Conservation (phyloP, 2,113 vertebrate genomes). For the Bufo bufo region DNA sequence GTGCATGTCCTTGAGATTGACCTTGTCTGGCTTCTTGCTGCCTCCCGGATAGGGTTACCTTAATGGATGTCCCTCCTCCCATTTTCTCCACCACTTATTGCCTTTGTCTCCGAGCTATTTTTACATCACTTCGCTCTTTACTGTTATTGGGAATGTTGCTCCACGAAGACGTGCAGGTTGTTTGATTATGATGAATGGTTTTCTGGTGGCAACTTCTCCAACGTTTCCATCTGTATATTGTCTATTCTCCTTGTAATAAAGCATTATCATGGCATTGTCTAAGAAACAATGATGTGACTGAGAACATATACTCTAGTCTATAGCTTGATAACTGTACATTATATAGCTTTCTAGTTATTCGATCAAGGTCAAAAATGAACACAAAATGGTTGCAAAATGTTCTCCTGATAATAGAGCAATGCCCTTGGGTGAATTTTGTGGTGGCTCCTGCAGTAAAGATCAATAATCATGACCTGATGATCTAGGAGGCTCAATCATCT, state of each 20-base stretch:
- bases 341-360: neutral
- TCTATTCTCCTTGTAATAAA: neutral
- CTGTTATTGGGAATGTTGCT: constrained; percentile 2
- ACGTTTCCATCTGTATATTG: neutral
- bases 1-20: constrained; percentile 8
- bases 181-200: constrained; percentile 6
- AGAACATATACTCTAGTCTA: neutral
- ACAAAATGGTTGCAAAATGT: neutral
- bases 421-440: neutral
- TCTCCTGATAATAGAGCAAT: neutral
- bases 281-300: neutral
- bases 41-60: constrained; percentile 44
- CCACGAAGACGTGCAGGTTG: neutral
- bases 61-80: constrained; percentile 10
- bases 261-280: neutral
- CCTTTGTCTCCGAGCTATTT: constrained; percentile 35
- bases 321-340: neutral
- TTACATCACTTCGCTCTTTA: neutral
- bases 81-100: constrained; percentile 28
- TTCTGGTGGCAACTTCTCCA: neutral
- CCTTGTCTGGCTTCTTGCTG: constrained; percentile 29
- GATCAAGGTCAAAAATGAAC: neutral
- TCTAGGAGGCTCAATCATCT: neutral
- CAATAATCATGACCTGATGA: neutral
- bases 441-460: neutral